These are phyloP conservation scores for Mandrillus leucophaeus DNA, from an alignment of 2,113 vertebrate species.

Conservation along the genomic window DNA sequence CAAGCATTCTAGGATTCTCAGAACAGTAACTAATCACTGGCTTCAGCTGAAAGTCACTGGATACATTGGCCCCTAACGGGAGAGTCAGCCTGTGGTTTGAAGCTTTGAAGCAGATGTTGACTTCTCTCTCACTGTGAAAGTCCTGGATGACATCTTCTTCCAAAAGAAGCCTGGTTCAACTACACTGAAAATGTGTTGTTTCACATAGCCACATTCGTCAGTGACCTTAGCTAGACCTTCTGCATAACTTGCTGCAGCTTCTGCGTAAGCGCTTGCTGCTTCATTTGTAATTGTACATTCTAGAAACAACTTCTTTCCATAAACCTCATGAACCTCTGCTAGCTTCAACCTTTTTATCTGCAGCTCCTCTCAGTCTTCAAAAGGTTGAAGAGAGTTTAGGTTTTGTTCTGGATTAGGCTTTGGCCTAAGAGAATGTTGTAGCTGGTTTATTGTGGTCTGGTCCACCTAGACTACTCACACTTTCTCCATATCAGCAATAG, in stretches of 20 bases:
- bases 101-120: background rate
- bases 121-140: background rate
- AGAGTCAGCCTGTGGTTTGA: background rate
- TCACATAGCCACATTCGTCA: background rate
- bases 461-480: background rate
- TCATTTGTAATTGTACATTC: background rate
- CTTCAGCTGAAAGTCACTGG: background rate
- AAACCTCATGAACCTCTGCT: background rate
- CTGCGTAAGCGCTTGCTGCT: background rate
- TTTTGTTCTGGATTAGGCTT: background rate
- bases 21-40: background rate
- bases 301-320: background rate
- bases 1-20: background rate
- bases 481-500: background rate
- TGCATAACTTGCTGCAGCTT: background rate
- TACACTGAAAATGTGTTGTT: background rate
- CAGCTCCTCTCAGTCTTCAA: background rate
- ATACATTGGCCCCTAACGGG: background rate
- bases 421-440: background rate
- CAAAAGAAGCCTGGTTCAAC: background rate
- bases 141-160: background rate
- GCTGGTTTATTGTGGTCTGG: background rate
- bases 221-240: background rate
- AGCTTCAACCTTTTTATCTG: background rate
- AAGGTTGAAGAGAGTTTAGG: background rate